phyloP scores from a whole-genome alignment of 2,888 invertebrate species.

The Apomyelois bistriatella region DNA sequence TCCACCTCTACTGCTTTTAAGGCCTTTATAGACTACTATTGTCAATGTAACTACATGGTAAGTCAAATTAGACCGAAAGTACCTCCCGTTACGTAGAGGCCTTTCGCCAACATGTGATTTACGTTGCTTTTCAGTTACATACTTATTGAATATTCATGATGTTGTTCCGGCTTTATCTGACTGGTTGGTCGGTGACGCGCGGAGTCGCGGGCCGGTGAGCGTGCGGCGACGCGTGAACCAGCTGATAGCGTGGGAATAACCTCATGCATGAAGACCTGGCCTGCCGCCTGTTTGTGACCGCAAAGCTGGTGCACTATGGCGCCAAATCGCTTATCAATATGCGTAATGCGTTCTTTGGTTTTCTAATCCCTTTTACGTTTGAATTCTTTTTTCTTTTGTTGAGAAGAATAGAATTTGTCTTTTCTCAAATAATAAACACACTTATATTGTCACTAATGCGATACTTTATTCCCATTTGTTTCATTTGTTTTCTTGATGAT shows the following conservation, averaged over 20 bases:
- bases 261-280: constrained; percentile 42
- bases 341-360: neutral
- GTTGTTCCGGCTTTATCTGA: constrained; percentile 16
- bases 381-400: neutral
- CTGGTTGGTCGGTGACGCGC: constrained; percentile 14
- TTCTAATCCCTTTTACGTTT: neutral
- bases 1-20: no score
- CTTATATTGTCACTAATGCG: neutral
- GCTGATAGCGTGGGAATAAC: constrained; percentile 73
- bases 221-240: constrained; percentile 64
- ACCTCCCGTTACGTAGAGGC: neutral
- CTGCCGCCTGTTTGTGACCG: constrained; percentile 18
- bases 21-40: no score
- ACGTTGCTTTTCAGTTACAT: constrained; percentile 33
- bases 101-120: constrained; percentile 47
- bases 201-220: constrained; percentile 39
- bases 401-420: neutral
- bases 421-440: no score
- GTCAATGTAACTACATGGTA: no score
- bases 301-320: constrained; percentile 24
- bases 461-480: neutral
- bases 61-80: constrained; percentile 15
- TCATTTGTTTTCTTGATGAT: neutral
- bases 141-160: constrained; percentile 28
- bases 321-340: constrained; percentile 19